Percentiles rank a stretch among this genome's conserved stretches.
phyloP scores from a whole-genome alignment of 2,113 vertebrate genomes.

The Recurvirostra avosetta region DNA sequence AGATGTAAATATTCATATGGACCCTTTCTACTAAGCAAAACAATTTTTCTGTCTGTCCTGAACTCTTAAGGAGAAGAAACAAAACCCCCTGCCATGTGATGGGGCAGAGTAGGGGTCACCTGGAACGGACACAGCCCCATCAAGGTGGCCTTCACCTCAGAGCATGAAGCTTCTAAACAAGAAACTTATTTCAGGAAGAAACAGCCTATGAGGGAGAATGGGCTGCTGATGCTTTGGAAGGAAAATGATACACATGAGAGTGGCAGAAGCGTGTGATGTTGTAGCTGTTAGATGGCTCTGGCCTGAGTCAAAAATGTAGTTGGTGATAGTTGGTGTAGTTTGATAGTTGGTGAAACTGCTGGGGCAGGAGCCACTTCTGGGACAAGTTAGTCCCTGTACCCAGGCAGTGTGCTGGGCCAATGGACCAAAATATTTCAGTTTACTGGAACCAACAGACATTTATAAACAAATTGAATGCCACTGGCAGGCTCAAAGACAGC shows the following conservation, averaged over 20 bases:
- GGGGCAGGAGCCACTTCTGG: background rate
- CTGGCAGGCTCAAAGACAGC: background rate
- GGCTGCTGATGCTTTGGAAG: background rate
- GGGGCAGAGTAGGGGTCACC: background rate
- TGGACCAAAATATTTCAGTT: background rate
- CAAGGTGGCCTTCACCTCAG: background rate
- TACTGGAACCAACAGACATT: background rate
- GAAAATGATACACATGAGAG: background rate
- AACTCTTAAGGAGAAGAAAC: background rate
- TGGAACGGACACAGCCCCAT: background rate
- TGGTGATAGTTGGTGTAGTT: background rate
- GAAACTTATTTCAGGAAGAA: background rate
- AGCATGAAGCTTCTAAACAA: background rate
- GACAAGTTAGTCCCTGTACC: background rate
- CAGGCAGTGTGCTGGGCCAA: background rate
- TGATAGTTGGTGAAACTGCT: background rate
- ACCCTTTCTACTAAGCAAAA: background rate
- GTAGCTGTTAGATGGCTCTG: background rate
- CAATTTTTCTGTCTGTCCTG: background rate
- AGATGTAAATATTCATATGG: background rate
- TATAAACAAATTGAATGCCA: background rate
- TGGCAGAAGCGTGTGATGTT: background rate
- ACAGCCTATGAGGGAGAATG: background rate
- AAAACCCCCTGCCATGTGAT: accelerated
- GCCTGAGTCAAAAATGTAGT: background rate